Evolutionary conservation across 2,888 invertebrate genomes (phyloP), one percentile per base, ranked within the genome.

Genomic region (Cordylochernes scorpioides): DNA sequence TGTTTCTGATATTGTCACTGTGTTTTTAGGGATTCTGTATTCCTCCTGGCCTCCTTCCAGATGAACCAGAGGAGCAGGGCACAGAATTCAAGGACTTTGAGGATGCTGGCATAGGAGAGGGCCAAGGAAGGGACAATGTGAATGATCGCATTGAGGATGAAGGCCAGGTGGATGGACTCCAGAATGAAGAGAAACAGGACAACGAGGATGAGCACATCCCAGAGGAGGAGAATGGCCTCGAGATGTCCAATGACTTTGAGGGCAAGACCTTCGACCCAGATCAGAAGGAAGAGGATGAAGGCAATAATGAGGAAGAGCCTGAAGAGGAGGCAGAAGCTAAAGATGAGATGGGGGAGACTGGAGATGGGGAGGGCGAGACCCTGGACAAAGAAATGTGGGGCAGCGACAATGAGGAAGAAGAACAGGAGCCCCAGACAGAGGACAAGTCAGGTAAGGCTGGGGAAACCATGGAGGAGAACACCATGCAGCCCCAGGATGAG

Each of bases 171-270:
- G 86, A 88, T 33, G 86, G 82, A 43, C 77, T 84, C 0, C 63
- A 67, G 36, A 70, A 71, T 17, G 68, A 71, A 27, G 75, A 73
- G 45, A 22, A 22, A 6, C 66, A 78, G 45, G 69, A 75, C 37
- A 63, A 68, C 33, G 59, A 61, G 28, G 50, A 69, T 36, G 54
- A 61, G 21, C 64, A 9, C 3, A 15, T 47, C 25, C 36, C 55
- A 46, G 80, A 86, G 48, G 74, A 78, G 50, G 77, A 86, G 37
- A 71, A 78, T 28, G 84, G 82, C 12, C 69, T 91, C 30, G 86
- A 91, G 45, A 86, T 91, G 82, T 73, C 75, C 12, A 86, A 88
- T 41, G 80, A 94, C 49, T 86, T 94, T 48, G 84, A 84, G 32
- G 78, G 73, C 1, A 71, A 77, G 51, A 53, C 72, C 32, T 77